Evolutionary conservation across 2,113 vertebrate genomes (phyloP), one percentile per base, ranked within the genome.

Genomic region (Colius striatus): DNA sequence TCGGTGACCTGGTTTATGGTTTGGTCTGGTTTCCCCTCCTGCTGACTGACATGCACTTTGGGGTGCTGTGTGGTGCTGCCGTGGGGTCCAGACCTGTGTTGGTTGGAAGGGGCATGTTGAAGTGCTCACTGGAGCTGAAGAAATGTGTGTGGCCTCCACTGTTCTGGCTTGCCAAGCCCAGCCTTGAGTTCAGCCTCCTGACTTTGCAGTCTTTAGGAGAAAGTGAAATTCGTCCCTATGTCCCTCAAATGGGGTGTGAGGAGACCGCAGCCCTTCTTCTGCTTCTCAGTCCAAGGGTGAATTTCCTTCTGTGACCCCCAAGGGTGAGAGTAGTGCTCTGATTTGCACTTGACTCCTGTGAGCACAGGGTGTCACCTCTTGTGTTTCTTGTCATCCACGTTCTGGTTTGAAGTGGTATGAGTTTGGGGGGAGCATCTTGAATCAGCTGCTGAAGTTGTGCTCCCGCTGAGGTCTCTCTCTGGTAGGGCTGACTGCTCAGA

Each of bases 21-120:
- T 75, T 57, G 47, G 57, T 32, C 41, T 47, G 70, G 14, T 67
- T 51, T 67, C 50, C 38, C 30, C 25, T 82, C 55, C 77, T 76
- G 34, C 58, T 47, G 55, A 34, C 47, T 25, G 60, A 34, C n/a
- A 16, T 0, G 1, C 9, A 10, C 38, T 78, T 38, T 7, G 45
- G 29, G 45, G 27, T 36, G 48, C 60, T 50, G 7, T 36, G 38
- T 0, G 8, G 38, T 55, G 57, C 74, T 89, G 63, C 51, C 1
- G 0, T 32, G 71, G 29, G 16, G 25, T 25, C 48, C 81, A 58
- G 60, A 67, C 29, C 18, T 0, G 0, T 26, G 48, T 38, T 20
- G 53, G 25, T 47, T 50, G 62, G 36, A 65, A 51, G 14, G 34
- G 32, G 10, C 26, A 9, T 20, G 5, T 27, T 27, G 9, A 32